Base-by-base conservation (phyloP, 1,140 invertebrate species). In the Parasteatoda tepidariorum region DNA sequence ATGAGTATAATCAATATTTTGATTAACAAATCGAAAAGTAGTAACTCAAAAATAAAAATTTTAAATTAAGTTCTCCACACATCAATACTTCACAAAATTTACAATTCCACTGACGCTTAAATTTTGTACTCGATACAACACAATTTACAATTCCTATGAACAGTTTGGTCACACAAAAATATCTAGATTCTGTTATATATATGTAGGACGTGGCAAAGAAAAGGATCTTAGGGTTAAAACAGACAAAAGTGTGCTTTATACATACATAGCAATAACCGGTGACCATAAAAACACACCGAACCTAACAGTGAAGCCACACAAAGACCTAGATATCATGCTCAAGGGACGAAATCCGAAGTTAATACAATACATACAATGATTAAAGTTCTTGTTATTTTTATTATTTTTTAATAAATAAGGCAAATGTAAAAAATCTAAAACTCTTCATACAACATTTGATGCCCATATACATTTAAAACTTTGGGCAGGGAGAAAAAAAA, bases 281-380 rank as follows among this genome's bases (percentile, higher is more conserved):
- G 81, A 83, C 81, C 81, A 74, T 74, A 74, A 82, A n/a, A 68
- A 83, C 81, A 83, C 81, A 83, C 81, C 68, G 64, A 82, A 82
- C 78, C 78, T 82, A 82, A 82, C 78, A 71, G 78, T 82, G 78
- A 82, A 82, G 78, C 78, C 67, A 82, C 78, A 82, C 78, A 48
- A 82, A 48, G 68, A 48, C 78, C 38, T 48, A 48, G 70, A 82
- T 71, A 82, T 82, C 78, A 82, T 70, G 68, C 78, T 82, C 61
- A 31, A 70, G 78, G 54, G 68, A 82, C 67, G 62, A 81, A 41
- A 61, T 79, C 75, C 68, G 31, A 55, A 79, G 61, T 68, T 75
- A 62, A 59, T 79, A 79, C 64, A 79, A 62, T 82, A 82, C 78
- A 82, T 82, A 82, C 54, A 82, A 38, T 34, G 68, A 31, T 34